These are phyloP conservation scores for Rhodinocichla rosea DNA, from an alignment of 2,113 vertebrate genomes.

Conservation along the genomic window DNA sequence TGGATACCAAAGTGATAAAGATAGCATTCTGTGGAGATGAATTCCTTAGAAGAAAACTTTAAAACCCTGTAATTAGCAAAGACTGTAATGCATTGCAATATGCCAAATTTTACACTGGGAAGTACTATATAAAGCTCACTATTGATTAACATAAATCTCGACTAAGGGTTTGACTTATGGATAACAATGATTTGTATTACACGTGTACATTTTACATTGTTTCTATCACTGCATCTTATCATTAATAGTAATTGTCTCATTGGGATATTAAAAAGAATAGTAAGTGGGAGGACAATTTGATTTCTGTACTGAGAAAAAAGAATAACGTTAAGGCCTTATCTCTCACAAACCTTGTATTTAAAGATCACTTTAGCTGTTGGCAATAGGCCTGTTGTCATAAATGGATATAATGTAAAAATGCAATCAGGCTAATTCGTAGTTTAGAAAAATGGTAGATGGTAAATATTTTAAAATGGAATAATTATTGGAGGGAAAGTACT, in stretches of 20 bases:
- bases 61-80: slow-evolving; percentile 15
- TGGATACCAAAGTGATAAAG: slow-evolving; percentile 3
- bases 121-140: not conserved
- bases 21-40: not conserved
- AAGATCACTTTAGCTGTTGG: not conserved
- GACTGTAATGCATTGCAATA: not conserved
- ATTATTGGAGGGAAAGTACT: not conserved
- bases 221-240: not conserved
- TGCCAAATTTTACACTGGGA: not conserved
- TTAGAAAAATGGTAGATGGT: not conserved
- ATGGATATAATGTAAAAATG: not conserved
- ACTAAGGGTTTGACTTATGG: not conserved
- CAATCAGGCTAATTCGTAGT: not conserved
- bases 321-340: not conserved
- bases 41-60: slow-evolving; percentile 13
- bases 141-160: slow-evolving; percentile 23
- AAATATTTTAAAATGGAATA: not conserved
- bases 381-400: not conserved
- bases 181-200: slow-evolving; percentile 1
- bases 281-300: not conserved
- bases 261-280: not conserved
- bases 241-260: not conserved
- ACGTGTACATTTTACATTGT: not conserved
- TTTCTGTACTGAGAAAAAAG: not conserved
- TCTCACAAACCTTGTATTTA: not conserved